Conservation (phyloP, 2,113 vertebrate genomes). For the Nibea coibor region DNA sequence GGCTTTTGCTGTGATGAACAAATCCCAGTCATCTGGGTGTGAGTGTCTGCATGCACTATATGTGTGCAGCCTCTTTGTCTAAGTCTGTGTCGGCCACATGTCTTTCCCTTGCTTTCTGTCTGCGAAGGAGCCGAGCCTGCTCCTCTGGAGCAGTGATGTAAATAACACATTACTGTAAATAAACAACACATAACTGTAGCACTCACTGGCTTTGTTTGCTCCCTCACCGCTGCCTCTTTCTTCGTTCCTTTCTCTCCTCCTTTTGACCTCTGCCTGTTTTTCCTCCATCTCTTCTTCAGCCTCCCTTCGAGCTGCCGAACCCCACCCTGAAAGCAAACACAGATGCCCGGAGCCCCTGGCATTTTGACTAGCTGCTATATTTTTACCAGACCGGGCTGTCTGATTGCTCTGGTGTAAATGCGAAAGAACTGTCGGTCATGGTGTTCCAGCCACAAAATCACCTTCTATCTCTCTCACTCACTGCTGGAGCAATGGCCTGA, state of each 20-base stretch:
- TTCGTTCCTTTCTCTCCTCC: conserved; percentile 38
- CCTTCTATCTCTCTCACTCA: conserved; percentile 47
- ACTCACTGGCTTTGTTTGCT: conserved; percentile 24
- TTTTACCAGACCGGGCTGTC: conserved; percentile 56
- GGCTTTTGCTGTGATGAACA: conserved; percentile 43
- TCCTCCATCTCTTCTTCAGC: conserved; percentile 30
- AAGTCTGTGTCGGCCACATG: conserved; percentile 48
- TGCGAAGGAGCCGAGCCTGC: conserved; percentile 42
- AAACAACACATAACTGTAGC: conserved; percentile 52
- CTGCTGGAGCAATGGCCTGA: conserved; percentile 54
- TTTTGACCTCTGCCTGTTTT: conserved; percentile 59
- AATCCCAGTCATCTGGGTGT: conserved; percentile 22
- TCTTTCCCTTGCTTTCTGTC: conserved; percentile 51
- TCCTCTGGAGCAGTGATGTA: conserved; percentile 40
- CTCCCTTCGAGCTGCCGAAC: conserved; percentile 43
- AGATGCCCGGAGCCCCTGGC: conserved; percentile 57
- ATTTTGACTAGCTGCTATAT: conserved; percentile 67
- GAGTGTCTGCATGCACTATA: conserved; percentile 17
- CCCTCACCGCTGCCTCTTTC: background rate
- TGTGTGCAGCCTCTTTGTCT: conserved; percentile 55
- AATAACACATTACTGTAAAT: conserved; percentile 61
- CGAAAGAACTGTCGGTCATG: conserved; percentile 63
- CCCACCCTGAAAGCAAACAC: conserved; percentile 61
- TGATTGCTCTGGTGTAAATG: conserved; percentile 70
- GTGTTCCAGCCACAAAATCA: conserved; percentile 59